phyloP scores from a whole-genome alignment of 2,113 vertebrate species.

The human (Homo sapiens) region GRCh38 chrX:123801501-123802000 shows the following conservation, averaged over 20 bases:
- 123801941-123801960: neutral
- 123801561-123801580: too few species aligned
- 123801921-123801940: neutral
- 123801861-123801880: neutral
- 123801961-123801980: neutral
- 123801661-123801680: too few species aligned
- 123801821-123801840: neutral
- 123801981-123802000: neutral
- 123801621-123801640: rapidly evolving
- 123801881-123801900: constrained; percentile 1
- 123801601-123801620: too few species aligned
- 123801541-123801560: rapidly evolving
- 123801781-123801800: neutral
- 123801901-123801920: neutral
- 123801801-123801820: neutral
- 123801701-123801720: too few species aligned
- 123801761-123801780: neutral
- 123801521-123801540: rapidly evolving
- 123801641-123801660: rapidly evolving
- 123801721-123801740: too few species aligned
- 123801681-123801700: rapidly evolving
- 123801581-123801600: too few species aligned
- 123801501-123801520: too few species aligned
- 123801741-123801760: too few species aligned
- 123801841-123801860: neutral